A percentile compares a stretch with the other conserved stretches of the same genome.
phyloP scores from a whole-genome alignment of 2,113 vertebrate genomes.

The Thermophis baileyi region DNA sequence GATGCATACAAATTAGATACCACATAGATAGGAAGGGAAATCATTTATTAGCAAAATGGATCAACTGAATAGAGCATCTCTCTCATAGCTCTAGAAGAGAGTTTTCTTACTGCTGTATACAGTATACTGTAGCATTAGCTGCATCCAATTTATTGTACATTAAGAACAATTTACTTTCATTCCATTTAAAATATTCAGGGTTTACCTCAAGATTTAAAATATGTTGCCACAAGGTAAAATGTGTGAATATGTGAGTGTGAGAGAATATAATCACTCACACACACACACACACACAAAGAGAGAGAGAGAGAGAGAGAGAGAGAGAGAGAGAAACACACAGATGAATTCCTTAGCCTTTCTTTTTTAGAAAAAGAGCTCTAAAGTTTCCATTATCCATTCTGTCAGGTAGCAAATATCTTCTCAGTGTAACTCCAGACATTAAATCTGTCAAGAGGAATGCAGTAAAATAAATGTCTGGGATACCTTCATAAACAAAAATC shows the following conservation, averaged over 20 bases:
- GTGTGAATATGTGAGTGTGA: constrained; percentile 34
- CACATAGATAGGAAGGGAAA: constrained; percentile 17
- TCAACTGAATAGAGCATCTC: background rate
- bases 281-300: background rate
- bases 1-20: constrained; percentile 1
- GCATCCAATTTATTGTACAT: constrained; percentile 50
- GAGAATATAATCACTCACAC: constrained; percentile 16
- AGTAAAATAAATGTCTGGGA: constrained; percentile 85
- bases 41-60: constrained; percentile 21
- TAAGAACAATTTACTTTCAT: constrained; percentile 55
- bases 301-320: too few relatives aligned
- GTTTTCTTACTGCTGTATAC: constrained; percentile 45
- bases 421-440: constrained; percentile 82
- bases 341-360: constrained; percentile 57
- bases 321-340: background rate
- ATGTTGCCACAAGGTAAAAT: constrained; percentile 65
- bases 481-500: constrained; percentile 92
- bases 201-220: constrained; percentile 49
- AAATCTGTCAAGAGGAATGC: constrained; percentile 85
- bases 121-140: constrained; percentile 25
- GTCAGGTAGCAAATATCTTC: constrained; percentile 86
- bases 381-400: constrained; percentile 83
- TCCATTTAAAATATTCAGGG: constrained; percentile 62
- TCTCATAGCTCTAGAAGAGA: constrained; percentile 34
- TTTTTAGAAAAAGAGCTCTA: constrained; percentile 66